These are phyloP conservation scores for Platerodrilus igneus DNA, from an alignment of 2,888 invertebrate species.

Conservation along the genomic window DNA sequence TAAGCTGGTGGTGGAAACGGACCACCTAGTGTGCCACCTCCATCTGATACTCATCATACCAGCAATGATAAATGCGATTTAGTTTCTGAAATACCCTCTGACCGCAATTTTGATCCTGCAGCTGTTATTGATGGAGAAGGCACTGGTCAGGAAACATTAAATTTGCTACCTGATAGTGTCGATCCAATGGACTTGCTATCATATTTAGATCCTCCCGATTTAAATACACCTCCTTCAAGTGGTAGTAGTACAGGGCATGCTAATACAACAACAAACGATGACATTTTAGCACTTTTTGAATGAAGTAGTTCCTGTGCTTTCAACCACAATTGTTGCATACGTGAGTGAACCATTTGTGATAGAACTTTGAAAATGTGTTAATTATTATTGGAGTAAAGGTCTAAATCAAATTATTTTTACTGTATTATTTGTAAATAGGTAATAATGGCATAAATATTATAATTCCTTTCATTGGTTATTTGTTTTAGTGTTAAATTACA, in stretches of 20 bases:
- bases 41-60: constrained; percentile 48
- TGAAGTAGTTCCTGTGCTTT: constrained; percentile 44
- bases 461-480: constrained; percentile 32
- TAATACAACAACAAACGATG: constrained; percentile 58
- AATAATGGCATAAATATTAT: constrained; percentile 28
- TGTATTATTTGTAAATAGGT: constrained; percentile 49
- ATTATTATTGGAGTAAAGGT: constrained; percentile 42
- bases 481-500: constrained; percentile 9
- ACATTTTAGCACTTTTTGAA: constrained; percentile 75
- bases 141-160: constrained; percentile 78
- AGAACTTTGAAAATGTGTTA: constrained; percentile 35
- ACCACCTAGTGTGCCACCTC: constrained; percentile 77
- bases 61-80: constrained; percentile 38
- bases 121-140: constrained; percentile 91
- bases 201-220: constrained; percentile 84
- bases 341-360: constrained; percentile 36
- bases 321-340: constrained; percentile 29
- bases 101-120: constrained; percentile 89
- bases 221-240: constrained; percentile 71
- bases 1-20: constrained; percentile 71
- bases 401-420: constrained; percentile 49
- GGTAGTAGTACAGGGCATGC: constrained; percentile 66
- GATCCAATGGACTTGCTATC: constrained; percentile 94
- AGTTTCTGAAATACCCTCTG: constrained; percentile 77
- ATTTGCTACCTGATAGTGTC: constrained; percentile 85